Evolutionary conservation across 2,888 invertebrate genomes (phyloP).

Genomic region (Agrotis clavis): DNA sequence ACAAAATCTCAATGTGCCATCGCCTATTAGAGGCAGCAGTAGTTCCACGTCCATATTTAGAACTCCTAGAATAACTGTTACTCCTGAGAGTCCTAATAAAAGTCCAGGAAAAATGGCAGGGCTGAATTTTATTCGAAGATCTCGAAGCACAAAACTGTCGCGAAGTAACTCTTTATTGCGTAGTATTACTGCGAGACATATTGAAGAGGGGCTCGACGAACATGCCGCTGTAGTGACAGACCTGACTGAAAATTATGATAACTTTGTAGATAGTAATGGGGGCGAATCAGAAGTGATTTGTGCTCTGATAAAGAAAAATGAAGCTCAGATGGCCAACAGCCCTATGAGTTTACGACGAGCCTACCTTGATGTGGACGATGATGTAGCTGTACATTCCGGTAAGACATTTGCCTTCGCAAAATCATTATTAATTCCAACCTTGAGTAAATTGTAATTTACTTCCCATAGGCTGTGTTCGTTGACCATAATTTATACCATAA

Average conservation of each 20-base stretch:
- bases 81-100: constrained; percentile 89
- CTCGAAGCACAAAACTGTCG: constrained; percentile 94
- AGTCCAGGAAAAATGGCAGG: constrained; percentile 90
- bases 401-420: constrained; percentile 71
- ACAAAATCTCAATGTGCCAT: constrained; percentile 89
- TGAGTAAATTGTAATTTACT: constrained; percentile 62
- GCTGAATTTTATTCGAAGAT: constrained; percentile 93
- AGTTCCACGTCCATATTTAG: constrained; percentile 87
- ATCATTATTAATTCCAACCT: constrained; percentile 46
- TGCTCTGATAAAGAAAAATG: constrained; percentile 87
- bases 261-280: constrained; percentile 83
- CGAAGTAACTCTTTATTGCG: constrained; percentile 92
- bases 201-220: constrained; percentile 87
- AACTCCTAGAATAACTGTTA: constrained; percentile 85
- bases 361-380: constrained; percentile 92
- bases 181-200: constrained; percentile 89
- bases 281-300: constrained; percentile 85
- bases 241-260: constrained; percentile 84
- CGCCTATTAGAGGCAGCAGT: constrained; percentile 87
- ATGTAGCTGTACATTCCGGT: constrained; percentile 94
- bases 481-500: constrained; percentile 59
- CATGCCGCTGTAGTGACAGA: constrained; percentile 82
- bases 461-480: constrained; percentile 53
- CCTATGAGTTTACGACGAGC: constrained; percentile 87
- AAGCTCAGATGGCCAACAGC: constrained; percentile 84